Evolutionary conservation across 1,140 invertebrate genomes (phyloP), one percentile per base, ranked within the genome.

Genomic region (Brachionus plicatilis): DNA sequence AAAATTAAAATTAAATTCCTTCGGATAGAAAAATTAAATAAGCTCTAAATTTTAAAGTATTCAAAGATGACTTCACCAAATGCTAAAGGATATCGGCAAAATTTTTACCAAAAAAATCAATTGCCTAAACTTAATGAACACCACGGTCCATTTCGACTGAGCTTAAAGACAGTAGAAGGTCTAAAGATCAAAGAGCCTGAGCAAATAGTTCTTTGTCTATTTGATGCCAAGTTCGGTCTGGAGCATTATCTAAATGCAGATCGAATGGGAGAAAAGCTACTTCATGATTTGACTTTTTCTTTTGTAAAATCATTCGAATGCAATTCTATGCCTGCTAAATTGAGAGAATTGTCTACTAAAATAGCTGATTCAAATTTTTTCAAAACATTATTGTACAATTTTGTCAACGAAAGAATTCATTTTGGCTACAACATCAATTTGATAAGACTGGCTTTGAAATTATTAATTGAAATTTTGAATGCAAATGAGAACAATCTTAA

Each of bases 171-270:
- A 50, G 33, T 76, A 11, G 24, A 76, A 14, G 4, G 27, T 47
- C 20, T 76, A 7, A 50, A 50, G 50, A 12, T 12, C 27, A 50
- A 76, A 76, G 11, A 47, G 11, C 72, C 72, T 29, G 43, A 76
- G 1, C 7, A 76, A 47, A 76, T 76, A 37, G n/a, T 76, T 27
- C 43, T 76, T 27, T 1, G 47, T 17, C 5, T 76, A 50, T 50
- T 47, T 50, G 47, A 76, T 29, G 20, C 43, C n/a, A 24, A 17
- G 11, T 76, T 76, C 14, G 72, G 43, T 2, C 27, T 50, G 9
- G 72, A 76, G 1, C 47, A 76, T 76, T 76, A 76, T 76, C 24
- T 76, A 47, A 50, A 76, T 29, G 17, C 12, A 47, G 45, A 76
- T 29, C 5, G 24, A 12, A 47, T 76, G 41, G 72, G 43, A 12